Conservation (phyloP, 2,888 invertebrate species). For the Theretra japonica region DNA sequence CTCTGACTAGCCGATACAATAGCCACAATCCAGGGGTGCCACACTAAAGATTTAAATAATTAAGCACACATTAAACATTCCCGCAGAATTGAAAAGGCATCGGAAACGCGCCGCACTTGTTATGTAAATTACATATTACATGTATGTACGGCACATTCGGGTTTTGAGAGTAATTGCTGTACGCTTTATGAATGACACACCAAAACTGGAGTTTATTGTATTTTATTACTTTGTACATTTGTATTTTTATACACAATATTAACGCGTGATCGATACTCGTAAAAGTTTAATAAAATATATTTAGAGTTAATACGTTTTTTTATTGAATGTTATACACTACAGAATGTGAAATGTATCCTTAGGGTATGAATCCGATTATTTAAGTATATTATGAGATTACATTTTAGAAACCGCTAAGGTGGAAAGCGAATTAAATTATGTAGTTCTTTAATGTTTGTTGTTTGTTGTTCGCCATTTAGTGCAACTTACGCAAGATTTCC, state of each 20-base stretch:
- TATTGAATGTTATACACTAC: too few species aligned
- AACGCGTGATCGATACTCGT: neutral
- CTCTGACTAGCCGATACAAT: neutral
- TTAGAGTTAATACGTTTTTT: too few species aligned
- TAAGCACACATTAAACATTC: constrained; percentile 18
- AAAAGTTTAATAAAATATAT: neutral
- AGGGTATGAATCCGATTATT: too few species aligned
- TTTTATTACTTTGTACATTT: neutral
- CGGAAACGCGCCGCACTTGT: constrained; percentile 13
- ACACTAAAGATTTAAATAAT: constrained; percentile 19
- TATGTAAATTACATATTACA: constrained; percentile 9
- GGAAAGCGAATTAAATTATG: too few species aligned
- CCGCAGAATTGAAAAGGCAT: constrained; percentile 10
- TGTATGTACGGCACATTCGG: neutral
- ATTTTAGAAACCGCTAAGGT: too few species aligned
- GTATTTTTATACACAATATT: neutral
- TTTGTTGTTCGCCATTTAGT: too few species aligned
- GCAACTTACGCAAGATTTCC: too few species aligned
- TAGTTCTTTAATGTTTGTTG: too few species aligned
- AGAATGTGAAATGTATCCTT: too few species aligned
- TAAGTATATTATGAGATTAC: too few species aligned
- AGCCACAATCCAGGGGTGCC: neutral
- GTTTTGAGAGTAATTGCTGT: constrained; percentile 19
- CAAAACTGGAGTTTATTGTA: neutral
- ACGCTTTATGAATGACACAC: constrained; percentile 9